Evolutionary conservation across 2,888 invertebrate species (phyloP), one percentile per base, ranked within the genome.

Genomic region (Nysson spinosus): DNA sequence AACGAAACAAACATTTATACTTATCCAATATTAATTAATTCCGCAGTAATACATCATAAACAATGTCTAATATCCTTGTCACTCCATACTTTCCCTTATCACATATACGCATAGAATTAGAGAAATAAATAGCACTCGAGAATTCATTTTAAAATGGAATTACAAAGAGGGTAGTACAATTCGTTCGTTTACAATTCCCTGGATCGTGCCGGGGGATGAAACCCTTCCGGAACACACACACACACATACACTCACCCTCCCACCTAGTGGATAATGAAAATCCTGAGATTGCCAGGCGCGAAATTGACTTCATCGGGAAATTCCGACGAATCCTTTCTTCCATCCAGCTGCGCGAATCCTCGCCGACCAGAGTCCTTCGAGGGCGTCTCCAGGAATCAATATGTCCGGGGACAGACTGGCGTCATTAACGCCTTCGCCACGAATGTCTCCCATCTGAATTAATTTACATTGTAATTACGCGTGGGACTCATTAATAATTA

Each of bases 311-410:
- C 51, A 46, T 62, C 50, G 51, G 22, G 22, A 32, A 44, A 62
- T 42, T 50, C 37, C 22, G 22, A 6, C 46, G 6, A 14, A 14
- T 32, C 9, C 39, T n/a, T 43, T 30, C 20, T 19, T 9, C 16
- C 19, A 32, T 35, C 35, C 16, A 1, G 6, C 17, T 26, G 37
- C 17, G 28, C 20, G 28, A 4, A 30, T 39, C 19, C 34, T 35
- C 37, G 9, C 22, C n/a, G 28, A 47, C 46, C n/a, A 20, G 40
- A 47, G 34, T 69, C 55, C 61, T 56, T 50, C 51, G 26, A 28
- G 30, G 34, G 55, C 37, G 43, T 57, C 46, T 35, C 47, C 28
- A 5, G 44, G 11, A 60, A 69, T 68, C 68, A 37, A 68, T 68
- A 62, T 50, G 35, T 50, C 28, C 47, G 34, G 26, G 32, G 51